phyloP scores from a whole-genome alignment of 2,113 vertebrate genomes.

The Plecotus auritus region DNA sequence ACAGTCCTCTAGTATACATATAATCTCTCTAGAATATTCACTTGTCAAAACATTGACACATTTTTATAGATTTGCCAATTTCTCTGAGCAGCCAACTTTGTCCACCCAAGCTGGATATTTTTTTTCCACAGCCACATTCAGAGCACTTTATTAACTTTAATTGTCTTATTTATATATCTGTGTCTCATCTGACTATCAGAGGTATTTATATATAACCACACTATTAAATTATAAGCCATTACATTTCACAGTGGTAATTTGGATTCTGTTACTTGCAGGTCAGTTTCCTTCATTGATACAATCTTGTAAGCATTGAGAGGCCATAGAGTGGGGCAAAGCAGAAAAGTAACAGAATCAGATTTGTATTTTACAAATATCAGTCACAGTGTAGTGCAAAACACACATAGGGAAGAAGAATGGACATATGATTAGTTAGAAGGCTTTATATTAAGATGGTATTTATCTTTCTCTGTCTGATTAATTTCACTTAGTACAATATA shows the following conservation, averaged over 20 bases:
- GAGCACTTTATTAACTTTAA: neutral
- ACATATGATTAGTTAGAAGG: neutral
- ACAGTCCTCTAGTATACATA: neutral
- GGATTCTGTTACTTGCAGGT: neutral
- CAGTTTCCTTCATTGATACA: neutral
- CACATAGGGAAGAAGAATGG: neutral
- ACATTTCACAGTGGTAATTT: neutral
- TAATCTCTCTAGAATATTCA: neutral
- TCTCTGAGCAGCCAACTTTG: neutral
- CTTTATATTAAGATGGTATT: neutral
- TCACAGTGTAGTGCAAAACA: neutral
- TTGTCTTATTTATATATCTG: neutral
- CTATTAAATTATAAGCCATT: neutral
- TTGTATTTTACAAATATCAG: neutral
- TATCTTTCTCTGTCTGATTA: neutral
- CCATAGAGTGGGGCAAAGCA: neutral
- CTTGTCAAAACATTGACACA: neutral
- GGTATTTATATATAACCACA: neutral
- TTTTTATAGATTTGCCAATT: neutral
- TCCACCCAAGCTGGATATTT: neutral
- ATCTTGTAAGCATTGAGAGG: neutral
- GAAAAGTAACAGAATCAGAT: neutral
- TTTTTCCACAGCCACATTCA: neutral
- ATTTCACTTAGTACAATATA: neutral
- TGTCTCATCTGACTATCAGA: neutral